Conservation (phyloP, 2,888 invertebrate species). For the Nomada lathburiana region DNA sequence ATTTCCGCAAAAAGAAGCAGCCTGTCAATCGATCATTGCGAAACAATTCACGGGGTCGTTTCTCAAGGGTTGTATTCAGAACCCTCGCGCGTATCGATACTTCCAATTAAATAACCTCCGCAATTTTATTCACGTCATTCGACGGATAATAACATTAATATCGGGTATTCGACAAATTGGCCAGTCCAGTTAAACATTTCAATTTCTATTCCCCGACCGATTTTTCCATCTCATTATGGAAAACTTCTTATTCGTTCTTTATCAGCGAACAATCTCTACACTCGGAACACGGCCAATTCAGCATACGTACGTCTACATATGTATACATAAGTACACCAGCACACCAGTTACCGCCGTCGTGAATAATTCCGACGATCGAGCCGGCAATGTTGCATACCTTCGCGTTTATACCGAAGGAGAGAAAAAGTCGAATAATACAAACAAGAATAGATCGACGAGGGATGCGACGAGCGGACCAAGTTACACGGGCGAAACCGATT, state of each 20-base stretch:
- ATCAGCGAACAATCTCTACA: conserved; percentile 4
- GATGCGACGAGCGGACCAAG: not conserved
- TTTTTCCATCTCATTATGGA: conserved; percentile 16
- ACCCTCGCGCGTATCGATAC: not conserved
- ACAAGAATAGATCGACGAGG: not conserved
- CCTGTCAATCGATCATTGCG: not conserved
- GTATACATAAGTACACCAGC: no score
- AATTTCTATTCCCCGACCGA: not conserved
- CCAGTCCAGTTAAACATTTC: conserved; percentile 4
- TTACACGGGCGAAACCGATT: conserved; percentile 26
- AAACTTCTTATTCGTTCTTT: not conserved
- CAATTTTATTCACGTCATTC: not conserved
- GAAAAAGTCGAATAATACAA: not conserved
- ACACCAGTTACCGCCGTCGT: conserved; percentile 15
- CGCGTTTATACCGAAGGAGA: not conserved
- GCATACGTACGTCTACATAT: not conserved
- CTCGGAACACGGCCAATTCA: not conserved
- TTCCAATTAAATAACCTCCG: no score
- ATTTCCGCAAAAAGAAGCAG: not conserved
- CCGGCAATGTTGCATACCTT: conserved; percentile 8
- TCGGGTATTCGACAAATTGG: conserved; percentile 5
- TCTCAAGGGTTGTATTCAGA: not conserved
- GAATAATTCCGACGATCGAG: conserved; percentile 4
- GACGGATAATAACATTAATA: conserved; percentile 12
- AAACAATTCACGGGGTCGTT: not conserved